A percentile compares a stretch with the other conserved stretches of the same genome.
Evolutionary conservation across 1,140 invertebrate genomes (phyloP).

Genomic region (Lucilia sericata): DNA sequence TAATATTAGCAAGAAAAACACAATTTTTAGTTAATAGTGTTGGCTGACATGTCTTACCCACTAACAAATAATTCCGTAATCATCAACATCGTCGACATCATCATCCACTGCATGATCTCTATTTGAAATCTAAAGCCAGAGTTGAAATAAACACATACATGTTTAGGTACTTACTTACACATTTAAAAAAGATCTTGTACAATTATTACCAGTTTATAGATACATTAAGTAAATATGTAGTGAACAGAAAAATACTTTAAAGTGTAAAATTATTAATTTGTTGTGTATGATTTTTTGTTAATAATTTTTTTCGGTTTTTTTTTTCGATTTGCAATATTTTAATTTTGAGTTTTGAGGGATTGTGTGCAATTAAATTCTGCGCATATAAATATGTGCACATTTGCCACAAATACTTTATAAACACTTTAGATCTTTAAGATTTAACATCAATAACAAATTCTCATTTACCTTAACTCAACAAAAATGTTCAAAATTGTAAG

Average conservation of each 20-base stretch:
- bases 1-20: background rate
- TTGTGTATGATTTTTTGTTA: constrained; percentile 23
- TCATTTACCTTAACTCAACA: constrained; percentile 22
- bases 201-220: background rate
- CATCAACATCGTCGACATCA: background rate
- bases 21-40: background rate
- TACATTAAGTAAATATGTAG: background rate
- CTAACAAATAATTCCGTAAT: background rate
- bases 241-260: background rate
- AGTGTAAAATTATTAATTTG: background rate
- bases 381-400: constrained; percentile 45
- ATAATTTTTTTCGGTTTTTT: background rate
- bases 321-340: background rate
- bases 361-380: constrained; percentile 48
- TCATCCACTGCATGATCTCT: background rate
- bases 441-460: constrained; percentile 37
- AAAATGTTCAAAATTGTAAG: constrained; percentile 65
- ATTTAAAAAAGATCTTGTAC: background rate
- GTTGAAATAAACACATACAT: background rate
- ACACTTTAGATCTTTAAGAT: constrained; percentile 47
- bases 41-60: constrained; percentile 2
- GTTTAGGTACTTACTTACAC: background rate
- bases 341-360: constrained; percentile 29
- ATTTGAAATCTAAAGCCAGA: background rate
- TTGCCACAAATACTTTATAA: constrained; percentile 45